Evolutionary conservation across 2,113 vertebrate genomes (phyloP).

Genomic region (Phaethornis superciliosus): DNA sequence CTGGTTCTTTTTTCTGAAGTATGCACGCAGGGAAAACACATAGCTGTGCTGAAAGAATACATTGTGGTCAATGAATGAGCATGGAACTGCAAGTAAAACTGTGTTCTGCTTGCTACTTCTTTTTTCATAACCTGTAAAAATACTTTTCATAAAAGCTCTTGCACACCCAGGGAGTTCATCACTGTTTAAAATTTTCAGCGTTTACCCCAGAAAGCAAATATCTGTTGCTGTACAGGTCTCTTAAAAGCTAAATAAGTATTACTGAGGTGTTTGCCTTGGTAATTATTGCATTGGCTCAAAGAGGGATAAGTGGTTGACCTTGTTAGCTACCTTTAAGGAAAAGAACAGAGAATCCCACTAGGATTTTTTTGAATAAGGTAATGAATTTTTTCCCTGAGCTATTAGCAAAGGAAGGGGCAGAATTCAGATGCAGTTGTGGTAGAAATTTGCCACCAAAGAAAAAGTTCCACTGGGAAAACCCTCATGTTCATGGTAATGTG

Average conservation of each 20-base stretch:
- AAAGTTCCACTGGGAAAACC: neutral
- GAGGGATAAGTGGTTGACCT: neutral
- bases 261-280: neutral
- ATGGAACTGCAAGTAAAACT: neutral
- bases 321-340: neutral
- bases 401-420: neutral
- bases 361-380: neutral
- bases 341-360: neutral
- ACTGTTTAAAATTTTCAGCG: neutral
- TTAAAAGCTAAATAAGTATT: neutral
- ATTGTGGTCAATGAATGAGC: neutral
- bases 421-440: neutral
- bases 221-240: neutral
- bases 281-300: neutral
- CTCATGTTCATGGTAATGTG: neutral
- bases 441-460: neutral
- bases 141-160: neutral
- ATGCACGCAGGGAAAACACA: neutral
- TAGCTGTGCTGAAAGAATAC: neutral
- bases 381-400: neutral
- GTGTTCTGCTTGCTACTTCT: neutral
- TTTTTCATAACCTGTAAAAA: neutral
- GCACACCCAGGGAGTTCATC: neutral
- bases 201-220: neutral
- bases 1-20: neutral